Base-by-base conservation (phyloP, 1,140 invertebrate species). In the Lysiphlebus fabarum region DNA sequence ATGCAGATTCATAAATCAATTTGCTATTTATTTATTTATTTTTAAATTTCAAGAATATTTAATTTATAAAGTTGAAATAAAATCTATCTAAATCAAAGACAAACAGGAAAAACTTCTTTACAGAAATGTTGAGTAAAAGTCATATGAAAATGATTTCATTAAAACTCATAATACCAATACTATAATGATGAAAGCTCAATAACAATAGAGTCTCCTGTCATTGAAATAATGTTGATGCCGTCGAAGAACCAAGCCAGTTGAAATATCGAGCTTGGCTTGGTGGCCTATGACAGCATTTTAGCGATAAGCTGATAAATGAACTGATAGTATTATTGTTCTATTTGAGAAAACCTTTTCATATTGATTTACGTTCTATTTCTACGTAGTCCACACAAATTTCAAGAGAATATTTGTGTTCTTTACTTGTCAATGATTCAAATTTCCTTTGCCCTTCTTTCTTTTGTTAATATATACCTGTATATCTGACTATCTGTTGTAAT, bases 241-340 rank as follows among this genome's bases (percentile, higher is more conserved):
- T 42, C 50, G 43, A 34, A 53, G 26, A 37, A 45, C 12, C 67
- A 57, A 59, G 65, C 67, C 61, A 62, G 58, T 65, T 68, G 62
- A 65, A 66, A 65, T 66, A 56, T 44, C 61, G 17, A 48, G 50
- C 47, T 41, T 38, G 26, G 56, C 57, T 55, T 47, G 56, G 54
- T 50, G 17, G 17, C 17, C 60, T 54, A 38, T 53, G 56, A 48
- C 64, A 64, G 37, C 53, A 47, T 59, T 51, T 34, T 49, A 54
- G 58, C 64, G 70, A 74, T 74, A 71, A 67, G 55, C 69, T 72
- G 77, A 78, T 79, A 76, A 79, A 79, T 79, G 76, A 79, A 74
- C 65, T 70, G 77, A 79, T 79, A 79, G 65, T 65, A 67, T 61
- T 64, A 73, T 78, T 78, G 69, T 76, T 62, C 62, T 54, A 33